These are phyloP conservation scores for Orycteropus afer DNA, from an alignment of 2,113 vertebrate genomes.

Conservation along the genomic window DNA sequence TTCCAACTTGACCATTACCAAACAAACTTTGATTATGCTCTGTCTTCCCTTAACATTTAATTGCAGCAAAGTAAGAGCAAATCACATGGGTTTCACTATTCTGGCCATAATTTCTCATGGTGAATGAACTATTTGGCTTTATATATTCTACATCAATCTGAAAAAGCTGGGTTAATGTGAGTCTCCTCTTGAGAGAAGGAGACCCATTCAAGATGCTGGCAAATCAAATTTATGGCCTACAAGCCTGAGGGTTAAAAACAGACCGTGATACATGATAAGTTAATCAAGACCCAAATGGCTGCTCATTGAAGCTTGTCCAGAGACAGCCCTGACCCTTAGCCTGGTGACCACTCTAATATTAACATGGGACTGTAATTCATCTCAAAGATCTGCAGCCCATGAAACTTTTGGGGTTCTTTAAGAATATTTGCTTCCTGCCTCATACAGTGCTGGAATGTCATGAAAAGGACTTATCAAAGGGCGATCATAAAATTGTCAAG, in stretches of 20 bases:
- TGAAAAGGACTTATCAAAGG: background rate
- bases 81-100: background rate
- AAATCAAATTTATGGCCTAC: background rate
- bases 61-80: background rate
- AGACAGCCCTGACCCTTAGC: background rate
- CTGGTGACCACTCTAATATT: background rate
- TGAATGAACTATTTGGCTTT: constrained; percentile 27
- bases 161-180: constrained; percentile 6
- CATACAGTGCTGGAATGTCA: background rate
- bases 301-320: background rate
- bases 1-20: background rate
- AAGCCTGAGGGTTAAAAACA: background rate
- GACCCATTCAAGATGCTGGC: background rate
- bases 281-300: background rate
- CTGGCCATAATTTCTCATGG: background rate
- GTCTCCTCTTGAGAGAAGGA: background rate
- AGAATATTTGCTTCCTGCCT: constrained; percentile 8
- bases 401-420: constrained; percentile 1
- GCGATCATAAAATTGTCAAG: background rate
- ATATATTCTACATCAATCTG: constrained; percentile 34
- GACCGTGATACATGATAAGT: background rate
- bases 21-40: background rate
- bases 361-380: constrained; percentile 30
- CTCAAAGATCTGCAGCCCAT: background rate
- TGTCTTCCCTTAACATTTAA: constrained; percentile 26